Conservation (phyloP, 2,113 vertebrate species). For the Galeopterus variegatus region DNA sequence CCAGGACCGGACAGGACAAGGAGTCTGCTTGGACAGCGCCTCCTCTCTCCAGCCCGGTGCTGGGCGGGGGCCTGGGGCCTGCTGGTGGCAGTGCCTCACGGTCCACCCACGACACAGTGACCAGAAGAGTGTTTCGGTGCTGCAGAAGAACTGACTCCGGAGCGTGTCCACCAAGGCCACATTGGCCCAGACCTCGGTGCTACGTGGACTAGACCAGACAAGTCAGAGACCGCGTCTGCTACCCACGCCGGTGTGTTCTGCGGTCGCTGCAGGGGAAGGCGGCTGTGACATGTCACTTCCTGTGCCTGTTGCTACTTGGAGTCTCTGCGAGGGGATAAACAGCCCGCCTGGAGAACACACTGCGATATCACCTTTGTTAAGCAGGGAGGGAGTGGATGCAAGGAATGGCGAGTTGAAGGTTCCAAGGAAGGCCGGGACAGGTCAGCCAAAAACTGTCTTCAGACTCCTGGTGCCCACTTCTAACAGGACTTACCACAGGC, state of each 20-base stretch:
- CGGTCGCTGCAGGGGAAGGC: neutral
- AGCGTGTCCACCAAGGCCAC: neutral
- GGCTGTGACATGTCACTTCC: neutral
- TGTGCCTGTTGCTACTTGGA: neutral
- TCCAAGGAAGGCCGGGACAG: fast-evolving
- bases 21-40: neutral
- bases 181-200: neutral
- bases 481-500: fast-evolving
- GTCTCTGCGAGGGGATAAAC: neutral
- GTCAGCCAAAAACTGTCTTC: neutral
- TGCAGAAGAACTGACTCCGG: fast-evolving
- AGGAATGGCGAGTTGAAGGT: neutral
- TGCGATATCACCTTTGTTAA: neutral
- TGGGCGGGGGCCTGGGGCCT: neutral
- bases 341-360: neutral
- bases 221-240: fast-evolving
- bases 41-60: neutral
- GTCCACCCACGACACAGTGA: neutral
- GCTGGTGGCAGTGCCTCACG: too few relatives aligned
- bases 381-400: fast-evolving
- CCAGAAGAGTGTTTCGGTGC: neutral
- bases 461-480: neutral
- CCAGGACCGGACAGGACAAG: neutral
- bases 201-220: neutral
- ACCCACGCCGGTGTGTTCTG: fast-evolving